Percentiles rank a stretch among this genome's conserved stretches.
phyloP scores from a whole-genome alignment of 2,797 vertebrate genomes.

The Muscicapa comitata region DNA sequence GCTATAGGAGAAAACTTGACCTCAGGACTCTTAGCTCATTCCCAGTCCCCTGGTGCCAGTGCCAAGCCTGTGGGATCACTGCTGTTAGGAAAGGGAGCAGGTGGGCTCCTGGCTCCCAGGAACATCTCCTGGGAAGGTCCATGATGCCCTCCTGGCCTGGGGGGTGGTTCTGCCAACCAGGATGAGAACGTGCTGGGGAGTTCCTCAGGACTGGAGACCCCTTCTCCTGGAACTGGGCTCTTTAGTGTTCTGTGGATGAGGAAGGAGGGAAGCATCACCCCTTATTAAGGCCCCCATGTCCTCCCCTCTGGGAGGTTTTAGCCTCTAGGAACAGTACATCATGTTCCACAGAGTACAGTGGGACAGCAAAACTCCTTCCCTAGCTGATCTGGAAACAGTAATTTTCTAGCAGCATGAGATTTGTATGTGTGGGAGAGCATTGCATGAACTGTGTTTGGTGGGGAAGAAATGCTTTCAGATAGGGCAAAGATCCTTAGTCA shows the following conservation, averaged over 20 bases:
- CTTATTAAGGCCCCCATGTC: fast-evolving
- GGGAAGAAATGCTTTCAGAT: background rate
- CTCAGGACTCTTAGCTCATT: background rate
- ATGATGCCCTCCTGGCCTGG: background rate
- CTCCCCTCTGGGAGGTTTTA: background rate
- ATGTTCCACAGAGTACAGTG: background rate
- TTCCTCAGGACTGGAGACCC: background rate
- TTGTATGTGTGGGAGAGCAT: fast-evolving
- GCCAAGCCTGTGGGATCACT: background rate
- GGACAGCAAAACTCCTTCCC: background rate
- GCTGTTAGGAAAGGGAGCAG: background rate
- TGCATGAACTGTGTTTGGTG: background rate
- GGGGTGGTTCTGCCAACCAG: background rate
- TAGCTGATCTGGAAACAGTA: background rate
- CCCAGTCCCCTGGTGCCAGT: background rate
- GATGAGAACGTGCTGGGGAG: fast-evolving
- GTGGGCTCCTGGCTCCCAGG: background rate
- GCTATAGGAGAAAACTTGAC: background rate
- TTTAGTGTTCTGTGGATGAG: background rate
- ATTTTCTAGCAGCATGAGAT: background rate
- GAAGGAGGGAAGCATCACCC: background rate
- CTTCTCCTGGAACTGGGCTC: background rate
- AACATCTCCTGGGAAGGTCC: background rate
- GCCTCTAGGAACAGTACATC: background rate
- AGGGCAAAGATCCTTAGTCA: background rate